Conservation (phyloP, 2,113 vertebrate species). For the Labeo catla region DNA sequence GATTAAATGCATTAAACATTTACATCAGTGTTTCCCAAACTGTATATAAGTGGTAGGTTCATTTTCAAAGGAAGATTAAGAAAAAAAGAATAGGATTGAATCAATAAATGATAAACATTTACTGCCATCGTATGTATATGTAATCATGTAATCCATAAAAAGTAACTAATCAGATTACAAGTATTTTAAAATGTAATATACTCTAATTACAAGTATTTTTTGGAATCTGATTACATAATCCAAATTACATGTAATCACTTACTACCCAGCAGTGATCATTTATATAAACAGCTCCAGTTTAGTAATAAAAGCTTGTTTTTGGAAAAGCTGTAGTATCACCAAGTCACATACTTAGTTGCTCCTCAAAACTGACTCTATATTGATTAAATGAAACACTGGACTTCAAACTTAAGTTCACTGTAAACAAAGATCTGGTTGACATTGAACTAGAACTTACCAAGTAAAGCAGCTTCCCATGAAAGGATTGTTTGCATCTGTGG, state of each 20-base stretch:
- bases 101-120: neutral
- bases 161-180: neutral
- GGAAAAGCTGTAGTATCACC: neutral
- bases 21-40: no score
- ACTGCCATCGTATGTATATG: neutral
- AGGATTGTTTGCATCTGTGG: neutral
- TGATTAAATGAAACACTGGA: neutral
- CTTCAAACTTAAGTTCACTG: neutral
- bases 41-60: no score
- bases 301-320: neutral
- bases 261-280: no score
- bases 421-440: neutral
- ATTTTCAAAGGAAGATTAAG: no score
- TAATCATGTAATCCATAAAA: neutral
- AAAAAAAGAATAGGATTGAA: no score
- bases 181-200: neutral
- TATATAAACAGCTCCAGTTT: neutral
- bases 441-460: neutral
- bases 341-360: neutral
- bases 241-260: no score
- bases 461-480: neutral
- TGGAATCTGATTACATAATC: neutral
- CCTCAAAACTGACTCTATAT: neutral
- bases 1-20: no score
- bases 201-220: neutral